A percentile compares a stretch with the other conserved stretches of the same genome.
Conservation (phyloP, 2,888 invertebrate species). For the Synanthedon vespiformis region DNA sequence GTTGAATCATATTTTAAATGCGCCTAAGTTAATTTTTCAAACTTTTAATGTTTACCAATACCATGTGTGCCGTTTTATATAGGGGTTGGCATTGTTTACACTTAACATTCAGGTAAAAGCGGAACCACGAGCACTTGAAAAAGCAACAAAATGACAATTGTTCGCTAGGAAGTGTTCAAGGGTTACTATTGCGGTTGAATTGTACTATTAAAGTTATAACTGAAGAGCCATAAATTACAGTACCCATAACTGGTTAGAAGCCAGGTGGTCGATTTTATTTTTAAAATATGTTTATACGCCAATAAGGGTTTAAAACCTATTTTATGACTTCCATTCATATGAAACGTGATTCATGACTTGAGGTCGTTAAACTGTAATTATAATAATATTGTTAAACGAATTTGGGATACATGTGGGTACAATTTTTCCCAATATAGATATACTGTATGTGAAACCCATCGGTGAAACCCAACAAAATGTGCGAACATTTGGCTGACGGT, state of each 20-base stretch:
- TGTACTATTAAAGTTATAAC: constrained; percentile 27
- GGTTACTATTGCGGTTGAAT: constrained; percentile 62
- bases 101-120: constrained; percentile 11
- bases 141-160: constrained; percentile 25
- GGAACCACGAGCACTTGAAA: constrained; percentile 28
- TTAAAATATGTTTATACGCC: constrained; percentile 49
- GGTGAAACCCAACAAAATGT: background rate
- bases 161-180: constrained; percentile 41
- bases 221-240: constrained; percentile 52
- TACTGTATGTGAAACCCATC: background rate
- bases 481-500: constrained; percentile 18
- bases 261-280: constrained; percentile 64
- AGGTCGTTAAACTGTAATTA: constrained; percentile 2
- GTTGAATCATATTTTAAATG: too few species aligned
- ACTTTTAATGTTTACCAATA: too few species aligned
- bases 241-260: constrained; percentile 36
- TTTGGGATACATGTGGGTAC: too few species aligned
- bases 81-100: constrained; percentile 16
- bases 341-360: constrained; percentile 40
- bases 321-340: constrained; percentile 55
- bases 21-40: too few species aligned
- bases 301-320: constrained; percentile 52
- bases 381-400: too few species aligned
- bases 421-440: too few species aligned
- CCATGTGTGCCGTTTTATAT: background rate